Evolutionary conservation across 2,113 vertebrate species (phyloP).

Genomic region (Poeciliopsis prolifica): DNA sequence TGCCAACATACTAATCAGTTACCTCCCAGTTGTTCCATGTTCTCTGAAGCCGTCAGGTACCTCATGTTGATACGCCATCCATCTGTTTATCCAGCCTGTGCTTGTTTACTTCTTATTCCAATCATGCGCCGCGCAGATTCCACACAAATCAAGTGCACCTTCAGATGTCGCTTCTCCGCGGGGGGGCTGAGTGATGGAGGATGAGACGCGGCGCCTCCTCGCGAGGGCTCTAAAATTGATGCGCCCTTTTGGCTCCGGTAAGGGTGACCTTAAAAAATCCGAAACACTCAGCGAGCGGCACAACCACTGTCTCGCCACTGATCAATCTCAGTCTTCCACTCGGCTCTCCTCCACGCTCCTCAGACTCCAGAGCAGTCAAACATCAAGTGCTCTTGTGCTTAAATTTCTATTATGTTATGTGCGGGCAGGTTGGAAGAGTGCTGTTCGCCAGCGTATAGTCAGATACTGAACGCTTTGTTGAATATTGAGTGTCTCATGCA

Average conservation of each 20-base stretch:
- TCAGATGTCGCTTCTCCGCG: conserved; percentile 69
- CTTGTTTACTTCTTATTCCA: conserved; percentile 68
- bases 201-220: conserved; percentile 66
- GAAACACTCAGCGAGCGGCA: conserved; percentile 66
- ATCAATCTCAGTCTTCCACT: conserved; percentile 68
- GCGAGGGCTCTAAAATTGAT: conserved; percentile 79
- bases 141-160: conserved; percentile 76
- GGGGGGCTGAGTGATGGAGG: conserved; percentile 75
- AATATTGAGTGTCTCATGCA: conserved; percentile 52
- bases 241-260: conserved; percentile 78
- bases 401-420: conserved; percentile 44
- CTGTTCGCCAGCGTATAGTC: conserved; percentile 29
- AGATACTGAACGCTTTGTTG: conserved; percentile 37
- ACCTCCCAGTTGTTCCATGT: conserved; percentile 45
- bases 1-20: conserved; percentile 48
- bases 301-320: conserved; percentile 60
- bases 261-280: conserved; percentile 79
- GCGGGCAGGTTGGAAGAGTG: conserved; percentile 37
- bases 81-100: conserved; percentile 62
- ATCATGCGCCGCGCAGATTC: conserved; percentile 66
- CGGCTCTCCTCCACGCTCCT: conserved; percentile 43
- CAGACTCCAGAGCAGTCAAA: conserved; percentile 50
- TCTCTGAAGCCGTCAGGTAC: conserved; percentile 32
- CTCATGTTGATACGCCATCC: conserved; percentile 41
- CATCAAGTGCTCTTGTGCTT: conserved; percentile 42